Conservation (phyloP, 2,888 invertebrate species). For the Liposcelis brunnea region DNA sequence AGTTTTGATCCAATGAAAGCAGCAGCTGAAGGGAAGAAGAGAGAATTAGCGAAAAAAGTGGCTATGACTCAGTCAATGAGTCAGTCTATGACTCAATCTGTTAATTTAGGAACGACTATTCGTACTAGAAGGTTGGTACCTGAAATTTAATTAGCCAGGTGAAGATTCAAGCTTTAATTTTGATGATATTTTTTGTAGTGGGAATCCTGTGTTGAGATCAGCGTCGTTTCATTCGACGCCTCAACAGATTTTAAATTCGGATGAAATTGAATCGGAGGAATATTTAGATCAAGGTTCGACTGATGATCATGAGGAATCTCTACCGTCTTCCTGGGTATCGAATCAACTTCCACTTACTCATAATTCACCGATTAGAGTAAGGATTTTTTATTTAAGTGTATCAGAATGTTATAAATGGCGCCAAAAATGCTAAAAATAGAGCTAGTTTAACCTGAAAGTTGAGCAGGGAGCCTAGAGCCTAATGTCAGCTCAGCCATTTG, state of each 20-base stretch:
- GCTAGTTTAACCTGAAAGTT: too few species aligned
- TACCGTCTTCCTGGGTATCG: constrained; percentile 1
- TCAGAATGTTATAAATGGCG: neutral
- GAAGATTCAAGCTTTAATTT: neutral
- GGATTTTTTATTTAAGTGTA: neutral
- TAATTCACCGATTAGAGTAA: constrained; percentile 2
- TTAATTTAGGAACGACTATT: constrained; percentile 12
- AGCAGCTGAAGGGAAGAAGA: constrained; percentile 67
- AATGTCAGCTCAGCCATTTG: too few species aligned
- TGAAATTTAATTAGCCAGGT: neutral
- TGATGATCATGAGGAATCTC: constrained; percentile 12
- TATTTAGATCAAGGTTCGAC: constrained; percentile 11
- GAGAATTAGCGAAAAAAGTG: constrained; percentile 24
- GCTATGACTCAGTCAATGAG: constrained; percentile 13
- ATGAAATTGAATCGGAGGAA: constrained; percentile 17
- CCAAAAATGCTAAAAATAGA: too few species aligned
- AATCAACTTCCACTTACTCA: neutral
- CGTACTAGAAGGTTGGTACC: constrained; percentile 11
- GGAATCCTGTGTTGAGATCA: constrained; percentile 27
- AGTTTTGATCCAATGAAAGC: constrained; percentile 92
- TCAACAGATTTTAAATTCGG: constrained; percentile 13
- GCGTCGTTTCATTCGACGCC: constrained; percentile 31
- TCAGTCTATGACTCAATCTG: constrained; percentile 16
- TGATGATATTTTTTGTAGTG: constrained; percentile 14
- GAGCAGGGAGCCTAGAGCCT: too few species aligned